phyloP scores from a whole-genome alignment of 2,113 vertebrate genomes.

The Arizona elegans region DNA sequence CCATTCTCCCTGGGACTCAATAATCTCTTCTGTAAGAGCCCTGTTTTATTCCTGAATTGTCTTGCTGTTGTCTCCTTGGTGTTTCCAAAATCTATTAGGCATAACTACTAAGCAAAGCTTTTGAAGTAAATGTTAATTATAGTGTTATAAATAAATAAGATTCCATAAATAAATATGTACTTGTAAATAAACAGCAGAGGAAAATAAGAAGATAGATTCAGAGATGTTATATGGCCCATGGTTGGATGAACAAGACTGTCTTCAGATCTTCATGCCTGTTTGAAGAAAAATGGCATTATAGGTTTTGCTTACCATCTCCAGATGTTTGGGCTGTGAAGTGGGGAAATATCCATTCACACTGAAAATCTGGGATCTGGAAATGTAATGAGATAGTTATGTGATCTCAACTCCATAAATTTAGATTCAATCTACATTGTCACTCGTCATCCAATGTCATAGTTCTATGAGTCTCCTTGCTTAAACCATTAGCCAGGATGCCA shows the following conservation, averaged over 20 bases:
- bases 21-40: background rate
- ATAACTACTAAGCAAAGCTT: background rate
- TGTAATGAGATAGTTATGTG: background rate
- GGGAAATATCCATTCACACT: background rate
- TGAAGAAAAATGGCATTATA: background rate
- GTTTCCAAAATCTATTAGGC: background rate
- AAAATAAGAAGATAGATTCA: background rate
- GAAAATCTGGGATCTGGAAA: background rate
- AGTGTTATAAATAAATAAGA: background rate
- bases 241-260: background rate
- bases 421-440: background rate
- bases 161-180: background rate
- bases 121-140: background rate
- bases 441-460: background rate
- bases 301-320: background rate
- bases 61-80: background rate
- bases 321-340: background rate
- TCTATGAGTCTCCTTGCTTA: background rate
- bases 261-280: background rate
- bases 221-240: background rate
- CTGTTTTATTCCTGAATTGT: background rate
- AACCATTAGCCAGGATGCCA: background rate
- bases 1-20: background rate
- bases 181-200: background rate
- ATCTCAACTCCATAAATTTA: background rate